Percentiles rank a stretch among this genome's conserved stretches.
Evolutionary conservation across 2,797 vertebrate genomes (phyloP).

Genomic region (Spinibarbus caldwelli): DNA sequence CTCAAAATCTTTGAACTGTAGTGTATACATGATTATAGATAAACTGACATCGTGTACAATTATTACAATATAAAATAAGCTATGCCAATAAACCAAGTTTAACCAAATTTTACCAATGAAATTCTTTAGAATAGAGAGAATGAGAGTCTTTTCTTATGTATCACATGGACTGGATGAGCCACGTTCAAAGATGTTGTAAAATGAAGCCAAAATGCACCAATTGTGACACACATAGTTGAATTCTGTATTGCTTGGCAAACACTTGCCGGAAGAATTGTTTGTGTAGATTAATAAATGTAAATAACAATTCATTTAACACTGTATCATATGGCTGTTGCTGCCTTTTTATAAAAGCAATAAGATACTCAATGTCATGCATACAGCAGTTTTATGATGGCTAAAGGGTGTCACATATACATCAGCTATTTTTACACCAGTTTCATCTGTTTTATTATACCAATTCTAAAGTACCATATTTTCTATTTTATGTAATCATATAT

Average conservation of each 20-base stretch:
- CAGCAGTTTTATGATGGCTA: neutral
- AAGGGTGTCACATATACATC: neutral
- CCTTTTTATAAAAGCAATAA: neutral
- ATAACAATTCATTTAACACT: neutral
- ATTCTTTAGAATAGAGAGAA: too few relatives aligned
- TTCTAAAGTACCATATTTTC: neutral
- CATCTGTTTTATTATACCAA: neutral
- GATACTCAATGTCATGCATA: neutral
- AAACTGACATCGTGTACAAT: too few relatives aligned
- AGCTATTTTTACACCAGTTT: neutral
- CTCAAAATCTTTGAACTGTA: too few relatives aligned
- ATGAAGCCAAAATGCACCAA: too few relatives aligned
- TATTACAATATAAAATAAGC: too few relatives aligned
- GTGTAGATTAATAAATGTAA: neutral
- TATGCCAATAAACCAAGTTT: too few relatives aligned
- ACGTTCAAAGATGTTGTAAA: too few relatives aligned
- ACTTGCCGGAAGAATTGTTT: neutral
- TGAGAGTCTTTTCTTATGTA: too few relatives aligned
- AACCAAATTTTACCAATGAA: too few relatives aligned
- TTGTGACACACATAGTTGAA: neutral
- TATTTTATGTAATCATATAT: neutral
- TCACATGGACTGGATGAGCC: too few relatives aligned
- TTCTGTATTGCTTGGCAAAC: neutral
- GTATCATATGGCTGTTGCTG: neutral
- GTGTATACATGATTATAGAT: too few relatives aligned